Percentiles rank a stretch among this genome's conserved stretches.
Conservation (phyloP, 1,140 invertebrate genomes). For the Paracyclopina nana region DNA sequence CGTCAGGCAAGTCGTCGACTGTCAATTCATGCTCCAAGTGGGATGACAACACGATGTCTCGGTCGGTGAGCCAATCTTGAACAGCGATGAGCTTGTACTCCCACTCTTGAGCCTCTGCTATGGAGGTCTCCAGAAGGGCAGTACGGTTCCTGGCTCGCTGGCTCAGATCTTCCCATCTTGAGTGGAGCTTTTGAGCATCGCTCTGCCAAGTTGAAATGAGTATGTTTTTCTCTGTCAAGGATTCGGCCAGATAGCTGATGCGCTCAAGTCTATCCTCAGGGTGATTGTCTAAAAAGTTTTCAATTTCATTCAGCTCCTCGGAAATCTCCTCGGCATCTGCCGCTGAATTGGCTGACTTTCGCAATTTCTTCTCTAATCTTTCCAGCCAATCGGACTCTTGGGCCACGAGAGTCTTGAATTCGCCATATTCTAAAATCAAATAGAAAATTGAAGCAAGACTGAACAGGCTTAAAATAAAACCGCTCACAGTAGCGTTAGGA, state of each 20-base stretch:
- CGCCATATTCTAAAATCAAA: constrained; percentile 7
- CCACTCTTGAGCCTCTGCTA: constrained; percentile 52
- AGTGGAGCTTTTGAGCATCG: constrained; percentile 44
- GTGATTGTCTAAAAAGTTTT: constrained; percentile 59
- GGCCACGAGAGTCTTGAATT: constrained; percentile 35
- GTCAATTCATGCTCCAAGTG: constrained; percentile 54
- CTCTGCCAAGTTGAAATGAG: constrained; percentile 45
- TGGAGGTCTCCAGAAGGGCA: constrained; percentile 27
- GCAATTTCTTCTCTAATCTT: constrained; percentile 53
- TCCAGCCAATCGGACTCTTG: constrained; percentile 62
- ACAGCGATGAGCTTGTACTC: constrained; percentile 52
- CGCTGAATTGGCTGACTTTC: constrained; percentile 42
- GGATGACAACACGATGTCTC: constrained; percentile 45
- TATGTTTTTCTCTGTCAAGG: constrained; percentile 49
- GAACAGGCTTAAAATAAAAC: too few relatives aligned
- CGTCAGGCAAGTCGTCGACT: constrained; percentile 54
- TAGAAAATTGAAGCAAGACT: too few relatives aligned
- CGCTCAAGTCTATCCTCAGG: constrained; percentile 45
- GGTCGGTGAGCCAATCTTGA: constrained; percentile 48
- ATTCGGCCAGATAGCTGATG: constrained; percentile 51
- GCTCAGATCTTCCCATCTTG: constrained; percentile 43
- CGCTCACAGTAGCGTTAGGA: too few relatives aligned
- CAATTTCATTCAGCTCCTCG: constrained; percentile 65
- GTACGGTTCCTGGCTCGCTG: constrained; percentile 28
- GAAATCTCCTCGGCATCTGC: constrained; percentile 86